These are phyloP conservation scores for Battus philenor DNA, from an alignment of 1,140 invertebrate genomes.

Conservation along the genomic window DNA sequence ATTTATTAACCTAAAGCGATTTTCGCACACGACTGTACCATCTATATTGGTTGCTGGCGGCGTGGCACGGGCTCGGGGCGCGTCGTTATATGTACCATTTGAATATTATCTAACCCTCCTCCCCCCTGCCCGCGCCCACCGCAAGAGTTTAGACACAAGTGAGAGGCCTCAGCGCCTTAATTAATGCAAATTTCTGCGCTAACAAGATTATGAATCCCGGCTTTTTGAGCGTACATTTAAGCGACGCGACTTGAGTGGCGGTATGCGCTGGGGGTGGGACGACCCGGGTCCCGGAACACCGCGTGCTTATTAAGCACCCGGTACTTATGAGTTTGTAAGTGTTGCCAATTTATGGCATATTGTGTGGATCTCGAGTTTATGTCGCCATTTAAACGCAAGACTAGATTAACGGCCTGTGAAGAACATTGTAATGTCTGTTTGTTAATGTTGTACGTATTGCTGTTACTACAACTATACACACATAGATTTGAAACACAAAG, in stretches of 20 bases:
- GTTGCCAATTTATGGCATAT: constrained; percentile 2
- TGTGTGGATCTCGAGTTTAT: too few species aligned
- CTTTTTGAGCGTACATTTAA: constrained; percentile 62
- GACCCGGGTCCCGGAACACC: neutral
- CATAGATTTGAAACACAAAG: too few species aligned
- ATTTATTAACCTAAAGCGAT: too few species aligned
- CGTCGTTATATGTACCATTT: constrained; percentile 74
- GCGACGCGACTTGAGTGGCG: constrained; percentile 49
- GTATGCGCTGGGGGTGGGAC: constrained; percentile 39
- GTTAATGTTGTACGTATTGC: too few species aligned
- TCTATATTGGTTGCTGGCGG: constrained; percentile 69
- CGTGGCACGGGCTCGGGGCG: constrained; percentile 41
- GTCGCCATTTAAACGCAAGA: too few species aligned
- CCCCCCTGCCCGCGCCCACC: constrained; percentile 8
- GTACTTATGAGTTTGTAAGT: constrained; percentile 13
- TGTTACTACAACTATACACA: too few species aligned
- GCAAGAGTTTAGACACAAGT: constrained; percentile 51
- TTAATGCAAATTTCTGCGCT: constrained; percentile 75
- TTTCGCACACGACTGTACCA: constrained; percentile 34
- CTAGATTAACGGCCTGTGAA: too few species aligned
- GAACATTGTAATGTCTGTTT: too few species aligned
- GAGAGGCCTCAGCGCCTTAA: constrained; percentile 61
- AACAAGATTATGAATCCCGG: constrained; percentile 74
- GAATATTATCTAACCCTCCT: constrained; percentile 67
- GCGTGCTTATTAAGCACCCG: neutral